Evolutionary conservation across 2,113 vertebrate species (phyloP).

Genomic region (Melanerpes formicivorus): DNA sequence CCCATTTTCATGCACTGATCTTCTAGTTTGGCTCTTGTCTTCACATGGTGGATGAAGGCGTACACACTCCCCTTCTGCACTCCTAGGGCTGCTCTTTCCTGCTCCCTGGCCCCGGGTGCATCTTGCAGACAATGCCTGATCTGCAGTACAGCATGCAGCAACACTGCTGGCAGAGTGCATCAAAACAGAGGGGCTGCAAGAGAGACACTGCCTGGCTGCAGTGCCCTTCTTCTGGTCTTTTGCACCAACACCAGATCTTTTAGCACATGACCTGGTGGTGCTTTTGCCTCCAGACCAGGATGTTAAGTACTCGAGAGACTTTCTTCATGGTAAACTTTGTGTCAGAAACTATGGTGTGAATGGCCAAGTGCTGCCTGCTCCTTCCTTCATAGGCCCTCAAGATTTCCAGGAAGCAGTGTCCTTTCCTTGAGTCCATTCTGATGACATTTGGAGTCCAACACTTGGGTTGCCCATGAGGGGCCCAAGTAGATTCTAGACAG

Average conservation of each 20-base stretch:
- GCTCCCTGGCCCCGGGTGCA: fast-evolving
- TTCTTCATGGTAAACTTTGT: background rate
- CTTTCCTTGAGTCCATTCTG: background rate
- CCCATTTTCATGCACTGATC: background rate
- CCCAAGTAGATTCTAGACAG: background rate
- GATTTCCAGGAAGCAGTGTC: background rate
- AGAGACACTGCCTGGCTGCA: background rate
- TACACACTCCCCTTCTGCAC: background rate
- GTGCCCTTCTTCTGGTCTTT: background rate
- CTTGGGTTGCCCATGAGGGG: background rate
- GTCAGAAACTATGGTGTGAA: background rate
- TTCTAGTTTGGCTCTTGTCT: background rate
- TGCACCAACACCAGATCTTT: background rate
- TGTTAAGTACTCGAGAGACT: fast-evolving
- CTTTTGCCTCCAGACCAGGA: background rate
- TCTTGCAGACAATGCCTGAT: background rate
- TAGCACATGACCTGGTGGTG: background rate
- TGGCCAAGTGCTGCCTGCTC: background rate
- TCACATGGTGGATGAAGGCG: background rate
- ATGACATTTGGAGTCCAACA: background rate
- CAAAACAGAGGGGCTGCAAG: background rate
- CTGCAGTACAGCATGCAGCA: background rate
- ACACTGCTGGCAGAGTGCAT: background rate
- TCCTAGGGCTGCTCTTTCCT: background rate
- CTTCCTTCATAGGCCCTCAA: background rate